phyloP scores from a whole-genome alignment of 2,797 vertebrate genomes.

The Urocyon cinereoargenteus region DNA sequence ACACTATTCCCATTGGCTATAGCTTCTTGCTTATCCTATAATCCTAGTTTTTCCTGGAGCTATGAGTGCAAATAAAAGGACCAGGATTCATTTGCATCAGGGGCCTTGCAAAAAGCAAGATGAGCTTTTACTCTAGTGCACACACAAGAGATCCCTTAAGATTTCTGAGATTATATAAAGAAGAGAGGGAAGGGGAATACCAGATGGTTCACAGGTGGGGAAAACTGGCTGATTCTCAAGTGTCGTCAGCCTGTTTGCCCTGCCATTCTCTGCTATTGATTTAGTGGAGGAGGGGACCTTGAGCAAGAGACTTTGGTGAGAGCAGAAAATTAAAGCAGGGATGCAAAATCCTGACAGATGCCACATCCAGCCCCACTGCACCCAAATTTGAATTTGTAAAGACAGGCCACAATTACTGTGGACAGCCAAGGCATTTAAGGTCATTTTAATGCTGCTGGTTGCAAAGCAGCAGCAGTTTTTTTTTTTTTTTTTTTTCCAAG shows the following conservation, averaged over 20 bases:
- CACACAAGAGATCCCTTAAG: neutral
- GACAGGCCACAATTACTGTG: neutral
- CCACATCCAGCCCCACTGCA: neutral
- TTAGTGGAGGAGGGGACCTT: neutral
- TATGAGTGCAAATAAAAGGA: neutral
- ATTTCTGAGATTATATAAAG: neutral
- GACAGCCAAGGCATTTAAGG: neutral
- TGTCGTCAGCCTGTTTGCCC: neutral
- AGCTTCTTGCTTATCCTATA: neutral
- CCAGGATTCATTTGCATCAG: neutral
- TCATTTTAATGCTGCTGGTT: neutral
- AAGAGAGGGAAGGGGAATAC: neutral
- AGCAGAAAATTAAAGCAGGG: conserved; percentile 11
- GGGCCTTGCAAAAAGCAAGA: neutral
- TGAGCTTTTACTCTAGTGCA: neutral
- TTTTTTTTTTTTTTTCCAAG: neutral
- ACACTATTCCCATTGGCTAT: neutral
- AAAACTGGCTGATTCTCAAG: neutral
- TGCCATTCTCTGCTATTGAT: neutral
- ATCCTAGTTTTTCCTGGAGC: neutral
- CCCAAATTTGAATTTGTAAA: conserved; percentile 55
- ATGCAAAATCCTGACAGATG: neutral
- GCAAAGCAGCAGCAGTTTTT: neutral
- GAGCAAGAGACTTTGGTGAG: neutral
- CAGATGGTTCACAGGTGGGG: conserved; percentile 50